Evolutionary conservation across 53 echinoderm and acorn worm genomes (phyloP), one percentile per base, ranked within the genome.

Genomic region (Stichopus horrens): DNA sequence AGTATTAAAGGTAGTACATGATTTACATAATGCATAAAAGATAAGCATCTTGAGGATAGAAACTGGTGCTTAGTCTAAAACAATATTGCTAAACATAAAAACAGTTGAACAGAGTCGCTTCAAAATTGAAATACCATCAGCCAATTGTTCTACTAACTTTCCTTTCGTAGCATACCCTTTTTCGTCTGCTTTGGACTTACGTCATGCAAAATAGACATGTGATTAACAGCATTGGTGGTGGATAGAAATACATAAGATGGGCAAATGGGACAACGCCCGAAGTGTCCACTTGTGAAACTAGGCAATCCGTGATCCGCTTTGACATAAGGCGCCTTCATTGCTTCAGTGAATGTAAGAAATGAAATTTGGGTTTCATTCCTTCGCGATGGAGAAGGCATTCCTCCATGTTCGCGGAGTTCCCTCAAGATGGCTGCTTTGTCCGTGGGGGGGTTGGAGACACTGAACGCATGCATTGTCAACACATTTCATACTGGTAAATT

Each of bases 401-500:
- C 52, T 10, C 84, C 52, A 14, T 85, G 53, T 23, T 66, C 16
- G 0, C 52, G 68, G 9, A 85, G 19, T 85, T 83, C 85, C 16
- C 21, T 51, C 67, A 85, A 37, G 21, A 63, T 85, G 37, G 23
- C 52, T 85, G 85, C 68, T 5, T 79, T 21, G 77, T 75, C 80
- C 0, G 11, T 10, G 10, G 10, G 54, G n/a, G 80, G 83, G 83
- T 83, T 4, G 63, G 58, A 57, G 8, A 18, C 57, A 16, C 85
- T 67, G 7, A 5, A 5, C 0, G 14, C 67, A 67, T 55, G 56
- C 19, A 9, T 19, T 14, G 6, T 56, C 53, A 57, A 55, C 80
- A 55, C 80, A 79, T 56, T 79, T 79, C 80, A 79, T 79, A n/a
- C 56, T 79, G 80, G 80, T 79, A 22, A 79, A 79, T n/a, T 79